Evolutionary conservation across 2,888 invertebrate species (phyloP).

Genomic region (Drosophila macrospina): DNA sequence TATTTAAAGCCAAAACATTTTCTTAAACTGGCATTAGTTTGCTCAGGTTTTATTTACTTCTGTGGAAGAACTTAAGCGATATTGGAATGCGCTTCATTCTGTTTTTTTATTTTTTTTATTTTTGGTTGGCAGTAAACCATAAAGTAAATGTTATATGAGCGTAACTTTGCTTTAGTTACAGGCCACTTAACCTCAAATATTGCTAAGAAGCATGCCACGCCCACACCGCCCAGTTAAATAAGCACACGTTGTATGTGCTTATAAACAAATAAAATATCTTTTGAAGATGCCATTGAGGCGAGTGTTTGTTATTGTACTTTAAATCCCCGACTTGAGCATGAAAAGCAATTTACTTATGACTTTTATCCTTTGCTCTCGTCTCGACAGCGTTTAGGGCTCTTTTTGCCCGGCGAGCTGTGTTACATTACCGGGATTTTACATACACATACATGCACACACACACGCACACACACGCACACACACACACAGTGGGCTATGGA

Average conservation of each 20-base stretch:
- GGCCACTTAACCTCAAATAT: slow-evolving; percentile 8
- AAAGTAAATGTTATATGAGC: background rate
- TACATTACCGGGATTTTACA: slow-evolving; percentile 66
- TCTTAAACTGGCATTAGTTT: too few species aligned
- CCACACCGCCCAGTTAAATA: background rate
- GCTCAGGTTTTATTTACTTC: too few species aligned
- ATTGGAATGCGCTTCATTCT: too few species aligned
- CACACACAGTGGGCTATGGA: slow-evolving; percentile 14
- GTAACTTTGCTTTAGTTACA: slow-evolving; percentile 11
- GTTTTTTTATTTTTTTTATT: too few species aligned
- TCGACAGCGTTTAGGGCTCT: slow-evolving; percentile 52
- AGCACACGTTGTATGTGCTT: slow-evolving; percentile 4
- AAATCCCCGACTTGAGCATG: slow-evolving; percentile 49
- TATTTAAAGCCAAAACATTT: too few species aligned
- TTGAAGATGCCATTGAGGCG: slow-evolving; percentile 22
- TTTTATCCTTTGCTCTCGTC: slow-evolving; percentile 59
- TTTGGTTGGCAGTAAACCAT: background rate
- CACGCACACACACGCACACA: slow-evolving; percentile 15
- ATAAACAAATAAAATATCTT: slow-evolving; percentile 34
- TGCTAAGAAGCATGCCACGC: background rate
- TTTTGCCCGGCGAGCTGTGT: slow-evolving; percentile 34
- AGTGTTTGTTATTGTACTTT: slow-evolving; percentile 46
- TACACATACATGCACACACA: slow-evolving; percentile 38
- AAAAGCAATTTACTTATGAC: slow-evolving; percentile 75
- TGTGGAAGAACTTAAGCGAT: too few species aligned